Conservation (phyloP, 2,888 invertebrate genomes). For the Ophioninae sp. region DNA sequence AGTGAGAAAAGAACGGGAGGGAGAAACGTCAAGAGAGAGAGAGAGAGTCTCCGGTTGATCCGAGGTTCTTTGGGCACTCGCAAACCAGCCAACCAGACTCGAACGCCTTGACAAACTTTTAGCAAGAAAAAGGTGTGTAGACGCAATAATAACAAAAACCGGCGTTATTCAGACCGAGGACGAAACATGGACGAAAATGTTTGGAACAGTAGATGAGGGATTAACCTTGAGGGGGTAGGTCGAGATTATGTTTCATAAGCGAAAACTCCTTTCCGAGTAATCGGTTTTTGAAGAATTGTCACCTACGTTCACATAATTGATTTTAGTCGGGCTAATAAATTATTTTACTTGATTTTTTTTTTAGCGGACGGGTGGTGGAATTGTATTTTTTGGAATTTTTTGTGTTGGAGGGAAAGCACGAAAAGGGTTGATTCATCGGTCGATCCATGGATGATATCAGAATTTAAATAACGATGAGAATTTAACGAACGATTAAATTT, state of each 20-base stretch:
- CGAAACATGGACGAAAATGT: slow-evolving; percentile 43
- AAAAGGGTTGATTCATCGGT: no score
- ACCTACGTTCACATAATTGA: slow-evolving; percentile 17
- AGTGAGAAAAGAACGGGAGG: slow-evolving; percentile 34
- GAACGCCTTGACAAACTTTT: slow-evolving; percentile 32
- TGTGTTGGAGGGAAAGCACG: no score
- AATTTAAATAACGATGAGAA: no score
- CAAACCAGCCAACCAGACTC: neutral
- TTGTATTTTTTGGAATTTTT: no score
- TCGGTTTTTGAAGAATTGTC: slow-evolving; percentile 38
- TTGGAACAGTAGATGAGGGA: slow-evolving; percentile 52
- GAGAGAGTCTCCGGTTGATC: slow-evolving; percentile 12
- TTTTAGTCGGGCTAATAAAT: slow-evolving; percentile 1
- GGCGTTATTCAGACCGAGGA: slow-evolving; percentile 17
- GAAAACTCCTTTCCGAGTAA: slow-evolving; percentile 35
- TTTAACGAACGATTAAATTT: no score
- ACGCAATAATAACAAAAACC: slow-evolving; percentile 64
- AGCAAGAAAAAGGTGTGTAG: slow-evolving; percentile 48
- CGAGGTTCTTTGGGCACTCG: slow-evolving; percentile 33
- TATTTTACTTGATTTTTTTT: no score
- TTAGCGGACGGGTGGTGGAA: no score
- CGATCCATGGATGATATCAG: no score
- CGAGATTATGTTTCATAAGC: slow-evolving; percentile 51
- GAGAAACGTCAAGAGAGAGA: neutral
- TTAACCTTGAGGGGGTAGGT: neutral